Conservation (phyloP, 2,113 vertebrate species). For the Pelecanoides urinatrix region DNA sequence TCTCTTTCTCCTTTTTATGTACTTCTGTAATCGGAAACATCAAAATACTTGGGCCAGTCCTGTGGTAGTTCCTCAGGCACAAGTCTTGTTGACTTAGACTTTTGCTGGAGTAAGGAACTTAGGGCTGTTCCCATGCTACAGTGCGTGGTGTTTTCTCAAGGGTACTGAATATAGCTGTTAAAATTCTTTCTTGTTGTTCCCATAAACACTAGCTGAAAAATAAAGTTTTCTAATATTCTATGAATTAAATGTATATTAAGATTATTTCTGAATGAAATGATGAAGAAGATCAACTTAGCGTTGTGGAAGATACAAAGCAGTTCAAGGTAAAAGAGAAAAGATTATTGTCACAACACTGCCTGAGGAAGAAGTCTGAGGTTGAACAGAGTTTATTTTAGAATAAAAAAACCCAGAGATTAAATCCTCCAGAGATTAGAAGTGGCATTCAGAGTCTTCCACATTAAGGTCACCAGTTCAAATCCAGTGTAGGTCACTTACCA, state of each 20-base stretch:
- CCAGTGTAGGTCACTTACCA: background rate
- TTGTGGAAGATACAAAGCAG: background rate
- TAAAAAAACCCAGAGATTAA: background rate
- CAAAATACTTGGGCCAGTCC: background rate
- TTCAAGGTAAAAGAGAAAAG: background rate
- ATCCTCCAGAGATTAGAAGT: background rate
- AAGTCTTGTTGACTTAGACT: background rate
- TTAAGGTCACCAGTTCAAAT: slow-evolving; percentile 50
- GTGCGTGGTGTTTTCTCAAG: background rate
- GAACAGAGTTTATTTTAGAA: slow-evolving; percentile 16
- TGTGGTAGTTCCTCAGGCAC: background rate
- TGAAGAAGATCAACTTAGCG: background rate
- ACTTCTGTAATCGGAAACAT: background rate
- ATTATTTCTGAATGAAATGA: background rate
- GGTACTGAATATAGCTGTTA: background rate
- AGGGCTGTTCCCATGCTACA: background rate
- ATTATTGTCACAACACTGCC: background rate
- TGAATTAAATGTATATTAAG: background rate
- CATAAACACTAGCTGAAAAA: background rate
- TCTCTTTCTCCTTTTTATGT: background rate
- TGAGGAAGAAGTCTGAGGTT: background rate
- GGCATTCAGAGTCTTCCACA: background rate
- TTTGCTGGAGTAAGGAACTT: background rate
- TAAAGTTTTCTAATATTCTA: background rate
- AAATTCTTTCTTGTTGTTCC: background rate